Evolutionary conservation across 2,113 vertebrate species (phyloP).

Genomic region (Nanger granti): DNA sequence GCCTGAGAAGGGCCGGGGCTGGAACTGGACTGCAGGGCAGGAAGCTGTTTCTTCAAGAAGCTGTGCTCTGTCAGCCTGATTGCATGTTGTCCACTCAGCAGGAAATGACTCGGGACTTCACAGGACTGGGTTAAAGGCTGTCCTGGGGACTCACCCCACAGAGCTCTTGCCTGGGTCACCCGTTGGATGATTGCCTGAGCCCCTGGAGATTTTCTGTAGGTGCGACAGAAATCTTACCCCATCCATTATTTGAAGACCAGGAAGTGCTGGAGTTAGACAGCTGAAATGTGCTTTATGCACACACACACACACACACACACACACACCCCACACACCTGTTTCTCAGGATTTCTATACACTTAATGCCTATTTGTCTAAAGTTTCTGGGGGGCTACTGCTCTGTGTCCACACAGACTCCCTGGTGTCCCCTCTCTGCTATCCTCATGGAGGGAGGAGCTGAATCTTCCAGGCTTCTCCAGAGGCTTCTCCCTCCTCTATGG

Average conservation of each 20-base stretch:
- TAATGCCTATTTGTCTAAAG: background rate
- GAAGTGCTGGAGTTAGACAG: background rate
- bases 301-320: background rate
- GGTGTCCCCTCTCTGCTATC: accelerated
- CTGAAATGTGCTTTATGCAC: background rate
- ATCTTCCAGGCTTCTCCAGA: background rate
- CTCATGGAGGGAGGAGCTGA: background rate
- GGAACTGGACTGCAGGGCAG: no score
- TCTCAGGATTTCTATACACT: background rate
- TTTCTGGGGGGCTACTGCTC: background rate
- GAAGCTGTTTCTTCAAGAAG: background rate
- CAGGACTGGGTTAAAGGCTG: background rate
- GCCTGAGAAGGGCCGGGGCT: background rate
- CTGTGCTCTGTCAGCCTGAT: background rate
- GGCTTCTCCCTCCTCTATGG: background rate
- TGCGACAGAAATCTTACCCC: background rate
- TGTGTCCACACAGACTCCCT: background rate
- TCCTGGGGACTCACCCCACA: no score
- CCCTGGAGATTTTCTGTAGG: background rate
- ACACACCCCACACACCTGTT: background rate
- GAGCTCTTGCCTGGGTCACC: background rate
- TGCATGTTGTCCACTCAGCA: background rate
- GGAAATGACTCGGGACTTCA: background rate
- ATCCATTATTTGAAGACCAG: background rate
- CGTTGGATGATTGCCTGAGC: background rate